phyloP scores from a whole-genome alignment of 2,888 invertebrate genomes.

The Caenorhabditis japonica region DNA sequence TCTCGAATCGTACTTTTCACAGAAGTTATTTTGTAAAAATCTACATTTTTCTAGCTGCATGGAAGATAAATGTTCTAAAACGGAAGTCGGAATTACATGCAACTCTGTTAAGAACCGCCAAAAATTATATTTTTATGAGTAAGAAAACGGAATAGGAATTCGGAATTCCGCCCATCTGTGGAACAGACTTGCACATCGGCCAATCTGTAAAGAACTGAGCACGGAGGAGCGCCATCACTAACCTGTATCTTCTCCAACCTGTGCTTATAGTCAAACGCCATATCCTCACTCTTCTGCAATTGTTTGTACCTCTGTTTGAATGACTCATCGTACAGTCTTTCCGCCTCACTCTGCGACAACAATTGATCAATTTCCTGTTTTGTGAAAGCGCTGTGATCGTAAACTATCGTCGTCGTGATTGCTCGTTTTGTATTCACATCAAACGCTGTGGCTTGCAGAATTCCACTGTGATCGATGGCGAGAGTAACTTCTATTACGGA shows the following conservation, averaged over 20 bases:
- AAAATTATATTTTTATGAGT: too few relatives aligned
- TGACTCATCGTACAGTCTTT: constrained; percentile 19
- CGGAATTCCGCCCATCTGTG: too few relatives aligned
- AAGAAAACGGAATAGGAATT: too few relatives aligned
- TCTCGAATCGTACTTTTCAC: too few relatives aligned
- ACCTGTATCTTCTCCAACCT: constrained; percentile 38
- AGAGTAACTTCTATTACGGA: constrained; percentile 35
- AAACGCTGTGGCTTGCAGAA: constrained; percentile 47
- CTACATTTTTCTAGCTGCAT: too few relatives aligned
- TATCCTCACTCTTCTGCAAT: constrained; percentile 47
- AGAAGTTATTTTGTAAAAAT: too few relatives aligned
- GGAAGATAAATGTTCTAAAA: too few relatives aligned
- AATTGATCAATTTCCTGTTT: constrained; percentile 41
- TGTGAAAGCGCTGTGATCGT: constrained; percentile 50
- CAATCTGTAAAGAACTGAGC: too few relatives aligned
- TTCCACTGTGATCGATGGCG: constrained; percentile 52
- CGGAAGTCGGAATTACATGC: too few relatives aligned
- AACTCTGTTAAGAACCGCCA: too few relatives aligned
- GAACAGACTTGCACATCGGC: too few relatives aligned
- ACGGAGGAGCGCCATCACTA: too few relatives aligned
- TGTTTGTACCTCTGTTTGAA: constrained; percentile 42
- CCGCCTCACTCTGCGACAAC: constrained; percentile 29
- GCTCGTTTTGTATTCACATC: constrained; percentile 25
- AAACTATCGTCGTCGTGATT: constrained; percentile 40
- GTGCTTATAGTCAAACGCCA: constrained; percentile 49